Conservation (phyloP, 1,140 invertebrate species). For the Acromyrmex echinatior region DNA sequence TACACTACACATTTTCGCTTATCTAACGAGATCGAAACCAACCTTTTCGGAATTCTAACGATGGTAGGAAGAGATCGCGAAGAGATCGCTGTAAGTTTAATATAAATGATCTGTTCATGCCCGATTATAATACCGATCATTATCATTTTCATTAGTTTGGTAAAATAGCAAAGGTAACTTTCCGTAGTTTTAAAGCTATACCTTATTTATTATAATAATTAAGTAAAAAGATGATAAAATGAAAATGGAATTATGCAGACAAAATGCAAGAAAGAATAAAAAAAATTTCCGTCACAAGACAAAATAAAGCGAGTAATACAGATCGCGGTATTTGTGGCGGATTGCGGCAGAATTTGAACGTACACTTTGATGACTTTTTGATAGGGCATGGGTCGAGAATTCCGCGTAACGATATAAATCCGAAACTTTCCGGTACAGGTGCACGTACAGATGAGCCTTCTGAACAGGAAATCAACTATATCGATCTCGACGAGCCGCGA, state of each 20-base stretch:
- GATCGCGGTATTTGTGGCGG: constrained; percentile 36
- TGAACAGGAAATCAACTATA: constrained; percentile 53
- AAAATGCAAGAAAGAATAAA: neutral
- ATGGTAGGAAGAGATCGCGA: neutral
- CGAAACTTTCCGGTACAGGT: constrained; percentile 28
- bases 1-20: constrained; percentile 73
- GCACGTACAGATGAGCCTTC: constrained; percentile 16
- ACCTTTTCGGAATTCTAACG: constrained; percentile 72
- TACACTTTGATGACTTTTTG: constrained; percentile 57
- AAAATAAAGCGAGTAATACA: neutral
- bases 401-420: constrained; percentile 34
- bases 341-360: constrained; percentile 35
- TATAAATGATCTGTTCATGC: neutral
- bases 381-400: constrained; percentile 35
- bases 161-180: neutral
- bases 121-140: neutral
- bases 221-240: neutral
- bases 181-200: neutral
- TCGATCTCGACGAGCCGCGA: constrained; percentile 39
- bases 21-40: constrained; percentile 24
- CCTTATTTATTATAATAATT: neutral
- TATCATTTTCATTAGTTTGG: neutral
- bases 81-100: too few species aligned
- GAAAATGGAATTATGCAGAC: neutral
- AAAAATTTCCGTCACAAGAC: neutral